Evolutionary conservation across 2,888 invertebrate species (phyloP), one percentile per base, ranked within the genome.

Genomic region (Drosophila fungiperda): DNA sequence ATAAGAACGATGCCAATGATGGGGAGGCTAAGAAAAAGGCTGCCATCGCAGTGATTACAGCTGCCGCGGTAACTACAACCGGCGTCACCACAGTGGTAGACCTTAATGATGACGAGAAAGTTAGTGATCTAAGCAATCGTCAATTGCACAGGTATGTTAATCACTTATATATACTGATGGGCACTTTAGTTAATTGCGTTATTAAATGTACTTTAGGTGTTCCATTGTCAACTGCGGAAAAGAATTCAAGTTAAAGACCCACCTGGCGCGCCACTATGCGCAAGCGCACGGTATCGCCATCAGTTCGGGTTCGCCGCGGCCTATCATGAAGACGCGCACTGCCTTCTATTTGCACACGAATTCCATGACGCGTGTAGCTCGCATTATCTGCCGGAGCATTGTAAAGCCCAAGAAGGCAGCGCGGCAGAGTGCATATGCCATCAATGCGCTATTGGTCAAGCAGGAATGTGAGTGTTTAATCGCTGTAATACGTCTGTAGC

Each of bases 261-360:
- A 99, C 93, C 94, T 99, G 87, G 97, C 97, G 75, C 96, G 98
- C 73, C 99, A 99, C 94, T 97, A 98, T 94, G 98, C 98, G 66
- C 97, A 97, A 83, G 97, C 97, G 67, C 99, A 99, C 94, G 94
- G 94, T 86, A 94, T 95, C 71, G 95, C 96, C 66, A 95, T 97
- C 90, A 94, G 96, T 79, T 94, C 96, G 17, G 96, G 96, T 75
- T 96, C 96, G 55, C 96, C 98, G 70, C 95, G 98, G 66, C 98
- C 99, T 61, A 98, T 99, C 53, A 98, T 98, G 98, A 99, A 99
- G 94, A 99, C 99, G 62, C 95, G 99, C 91, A 98, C 98, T 82
- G 98, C 99, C 72, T 99, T 99, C 94, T 98, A 98, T 94, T 95
- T 99, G 91, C 96, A 97, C 93, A 98, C 97, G 64, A 98, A 98